These are phyloP conservation scores for Melieria picta DNA, from an alignment of 2,888 invertebrate species.

Conservation along the genomic window DNA sequence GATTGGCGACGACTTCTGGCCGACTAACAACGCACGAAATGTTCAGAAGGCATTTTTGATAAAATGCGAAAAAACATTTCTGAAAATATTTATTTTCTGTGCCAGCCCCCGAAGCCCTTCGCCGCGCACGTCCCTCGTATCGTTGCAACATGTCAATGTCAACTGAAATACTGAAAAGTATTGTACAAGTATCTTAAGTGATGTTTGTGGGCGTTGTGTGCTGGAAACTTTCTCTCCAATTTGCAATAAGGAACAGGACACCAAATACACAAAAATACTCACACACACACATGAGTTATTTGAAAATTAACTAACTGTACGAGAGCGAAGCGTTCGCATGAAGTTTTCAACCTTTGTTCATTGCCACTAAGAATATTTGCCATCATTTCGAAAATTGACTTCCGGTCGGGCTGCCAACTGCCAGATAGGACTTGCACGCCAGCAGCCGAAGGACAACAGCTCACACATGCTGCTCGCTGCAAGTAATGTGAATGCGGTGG, in stretches of 20 bases:
- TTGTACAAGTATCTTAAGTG: neutral
- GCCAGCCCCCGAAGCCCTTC: no score
- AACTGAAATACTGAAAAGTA: neutral
- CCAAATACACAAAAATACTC: no score
- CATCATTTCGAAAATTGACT: slow-evolving; percentile 38
- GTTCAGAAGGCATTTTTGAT: no score
- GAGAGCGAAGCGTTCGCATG: neutral
- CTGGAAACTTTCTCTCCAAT: neutral
- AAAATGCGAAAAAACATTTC: no score
- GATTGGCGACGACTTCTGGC: no score
- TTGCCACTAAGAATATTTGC: slow-evolving; percentile 29
- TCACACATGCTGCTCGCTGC: no score
- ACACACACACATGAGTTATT: slow-evolving; percentile 21
- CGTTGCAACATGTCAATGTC: slow-evolving; percentile 29
- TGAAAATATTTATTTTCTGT: no score
- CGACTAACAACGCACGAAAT: no score
- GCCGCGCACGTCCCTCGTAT: no score
- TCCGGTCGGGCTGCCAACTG: slow-evolving; percentile 34
- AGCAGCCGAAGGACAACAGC: no score
- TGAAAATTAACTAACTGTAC: slow-evolving; percentile 30
- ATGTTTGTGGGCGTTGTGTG: neutral
- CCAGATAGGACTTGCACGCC: neutral
- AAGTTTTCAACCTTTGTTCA: slow-evolving; percentile 31
- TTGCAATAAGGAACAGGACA: slow-evolving; percentile 22
- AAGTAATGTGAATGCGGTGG: no score